Percentiles rank a stretch among this genome's conserved stretches.
Conservation (phyloP, 1,140 invertebrate species). For the Drosophila chauvacae region DNA sequence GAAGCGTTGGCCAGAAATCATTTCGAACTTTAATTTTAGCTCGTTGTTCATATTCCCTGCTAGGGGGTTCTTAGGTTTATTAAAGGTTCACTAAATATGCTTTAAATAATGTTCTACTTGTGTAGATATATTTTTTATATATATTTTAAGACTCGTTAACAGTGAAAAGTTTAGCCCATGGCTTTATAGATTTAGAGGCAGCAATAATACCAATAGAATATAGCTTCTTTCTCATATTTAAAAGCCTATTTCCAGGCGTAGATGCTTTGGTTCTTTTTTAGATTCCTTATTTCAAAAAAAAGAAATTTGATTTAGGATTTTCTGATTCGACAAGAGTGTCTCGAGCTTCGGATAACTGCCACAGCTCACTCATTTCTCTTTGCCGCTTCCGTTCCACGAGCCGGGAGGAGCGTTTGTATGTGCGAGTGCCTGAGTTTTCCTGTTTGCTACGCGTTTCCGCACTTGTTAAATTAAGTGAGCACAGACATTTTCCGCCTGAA, state of each 20-base stretch:
- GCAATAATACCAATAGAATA: neutral
- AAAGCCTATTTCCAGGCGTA: no score
- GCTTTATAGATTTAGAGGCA: neutral
- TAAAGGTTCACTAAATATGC: neutral
- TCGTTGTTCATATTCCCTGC: neutral
- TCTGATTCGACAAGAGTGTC: conserved; percentile 1
- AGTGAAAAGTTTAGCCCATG: neutral
- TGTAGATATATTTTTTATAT: neutral
- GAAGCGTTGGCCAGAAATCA: conserved; percentile 7
- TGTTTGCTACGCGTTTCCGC: conserved; percentile 38
- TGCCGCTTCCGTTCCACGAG: neutral
- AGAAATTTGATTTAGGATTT: neutral
- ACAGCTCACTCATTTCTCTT: conserved; percentile 3
- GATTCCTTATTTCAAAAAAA: neutral
- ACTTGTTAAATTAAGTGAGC: conserved; percentile 58
- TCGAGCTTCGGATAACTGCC: neutral
- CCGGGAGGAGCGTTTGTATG: neutral
- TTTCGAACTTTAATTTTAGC: conserved; percentile 29
- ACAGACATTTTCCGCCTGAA: conserved; percentile 64
- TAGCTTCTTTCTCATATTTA: neutral
- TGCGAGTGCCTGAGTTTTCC: conserved; percentile 9
- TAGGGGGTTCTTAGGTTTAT: neutral
- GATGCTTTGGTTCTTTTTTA: neutral
- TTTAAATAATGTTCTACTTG: neutral
- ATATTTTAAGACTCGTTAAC: neutral